Percentiles rank a stretch among this genome's conserved stretches.
Evolutionary conservation across 2,888 invertebrate species (phyloP).

Genomic region (Tuta absoluta): DNA sequence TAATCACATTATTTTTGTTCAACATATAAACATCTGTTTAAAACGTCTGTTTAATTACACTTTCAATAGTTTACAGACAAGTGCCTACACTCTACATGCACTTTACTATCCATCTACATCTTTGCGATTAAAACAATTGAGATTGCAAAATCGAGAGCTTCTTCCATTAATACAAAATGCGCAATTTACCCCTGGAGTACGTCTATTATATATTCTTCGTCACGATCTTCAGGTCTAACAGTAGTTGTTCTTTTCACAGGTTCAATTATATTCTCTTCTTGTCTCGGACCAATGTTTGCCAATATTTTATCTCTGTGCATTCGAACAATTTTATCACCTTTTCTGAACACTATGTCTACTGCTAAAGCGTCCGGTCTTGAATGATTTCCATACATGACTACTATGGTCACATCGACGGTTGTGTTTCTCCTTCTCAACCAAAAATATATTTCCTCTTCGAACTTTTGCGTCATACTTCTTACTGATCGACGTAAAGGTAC

Average conservation of each 20-base stretch:
- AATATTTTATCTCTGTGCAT: slow-evolving; percentile 3
- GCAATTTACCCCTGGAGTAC: not conserved
- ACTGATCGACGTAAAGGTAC: not conserved
- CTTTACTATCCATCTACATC: not conserved
- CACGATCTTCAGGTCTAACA: not conserved
- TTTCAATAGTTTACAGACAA: not conserved
- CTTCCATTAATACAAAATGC: not conserved
- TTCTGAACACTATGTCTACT: not conserved
- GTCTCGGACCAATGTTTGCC: not conserved
- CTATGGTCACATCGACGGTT: not conserved
- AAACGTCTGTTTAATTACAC: not conserved
- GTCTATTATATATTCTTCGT: not conserved
- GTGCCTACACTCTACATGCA: not conserved
- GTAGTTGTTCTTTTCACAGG: not conserved
- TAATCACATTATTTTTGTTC: no score
- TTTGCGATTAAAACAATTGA: slow-evolving; percentile 3
- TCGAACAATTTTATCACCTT: not conserved
- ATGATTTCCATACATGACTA: slow-evolving; percentile 15
- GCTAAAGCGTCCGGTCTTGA: slow-evolving; percentile 14
- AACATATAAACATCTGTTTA: no score
- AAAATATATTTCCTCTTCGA: not conserved
- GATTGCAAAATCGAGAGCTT: not conserved
- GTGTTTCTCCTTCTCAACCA: not conserved
- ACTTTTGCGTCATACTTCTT: not conserved
- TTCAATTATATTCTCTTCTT: slow-evolving; percentile 7